Conservation (phyloP, 1,140 invertebrate genomes). For the Nomia melanderi region DNA sequence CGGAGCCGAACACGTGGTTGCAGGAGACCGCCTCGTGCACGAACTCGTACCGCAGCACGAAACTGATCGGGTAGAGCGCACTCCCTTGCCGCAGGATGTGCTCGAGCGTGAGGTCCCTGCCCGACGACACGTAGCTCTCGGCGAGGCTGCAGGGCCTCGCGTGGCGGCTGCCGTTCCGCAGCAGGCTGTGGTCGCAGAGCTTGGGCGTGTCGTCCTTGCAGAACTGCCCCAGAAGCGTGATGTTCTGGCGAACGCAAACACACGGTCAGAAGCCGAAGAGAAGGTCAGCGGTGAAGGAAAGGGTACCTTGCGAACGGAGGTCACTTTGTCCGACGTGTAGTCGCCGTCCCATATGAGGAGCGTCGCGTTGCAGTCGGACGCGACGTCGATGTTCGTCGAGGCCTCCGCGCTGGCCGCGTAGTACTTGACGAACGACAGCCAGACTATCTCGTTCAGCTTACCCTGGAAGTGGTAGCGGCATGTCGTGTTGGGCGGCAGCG, state of each 20-base stretch:
- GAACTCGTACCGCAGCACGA: constrained; percentile 90
- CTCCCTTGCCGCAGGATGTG: constrained; percentile 89
- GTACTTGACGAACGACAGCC: constrained; percentile 92
- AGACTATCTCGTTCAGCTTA: constrained; percentile 88
- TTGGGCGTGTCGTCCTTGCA: constrained; percentile 88
- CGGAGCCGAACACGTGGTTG: constrained; percentile 83
- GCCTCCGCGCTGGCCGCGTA: constrained; percentile 86
- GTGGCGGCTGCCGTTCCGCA: constrained; percentile 87
- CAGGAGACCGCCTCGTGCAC: constrained; percentile 83
- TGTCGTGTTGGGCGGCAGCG: constrained; percentile 91
- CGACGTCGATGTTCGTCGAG: constrained; percentile 84
- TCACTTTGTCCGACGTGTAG: constrained; percentile 78
- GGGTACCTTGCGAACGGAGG: constrained; percentile 69
- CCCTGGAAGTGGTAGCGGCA: constrained; percentile 87
- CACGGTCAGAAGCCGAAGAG: too few relatives aligned
- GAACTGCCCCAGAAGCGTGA: constrained; percentile 86
- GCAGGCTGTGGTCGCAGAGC: constrained; percentile 87
- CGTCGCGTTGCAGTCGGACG: constrained; percentile 87
- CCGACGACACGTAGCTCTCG: constrained; percentile 89
- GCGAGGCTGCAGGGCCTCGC: constrained; percentile 87
- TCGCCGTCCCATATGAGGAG: constrained; percentile 88
- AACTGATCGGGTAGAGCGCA: constrained; percentile 88
- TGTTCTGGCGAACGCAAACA: constrained; percentile 72
- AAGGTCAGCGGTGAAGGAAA: not conserved
- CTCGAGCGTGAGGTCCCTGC: constrained; percentile 87